Conservation (phyloP, 2,888 invertebrate species). For the Sisyra nigra region DNA sequence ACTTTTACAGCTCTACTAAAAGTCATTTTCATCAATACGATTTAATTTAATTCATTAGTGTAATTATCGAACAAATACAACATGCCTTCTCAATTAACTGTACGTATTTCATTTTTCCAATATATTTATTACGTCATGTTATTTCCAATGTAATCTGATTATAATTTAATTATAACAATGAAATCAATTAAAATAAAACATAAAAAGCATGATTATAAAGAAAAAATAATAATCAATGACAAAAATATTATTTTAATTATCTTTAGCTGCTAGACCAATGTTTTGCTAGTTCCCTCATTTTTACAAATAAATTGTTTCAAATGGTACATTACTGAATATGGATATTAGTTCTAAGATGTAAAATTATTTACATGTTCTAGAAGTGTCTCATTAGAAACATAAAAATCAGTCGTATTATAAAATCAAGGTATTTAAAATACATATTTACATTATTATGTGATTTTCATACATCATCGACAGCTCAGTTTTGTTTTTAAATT, state of each 20-base stretch:
- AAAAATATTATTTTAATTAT: conserved; percentile 1
- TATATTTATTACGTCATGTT: too few species aligned
- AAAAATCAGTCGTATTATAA: conserved; percentile 1
- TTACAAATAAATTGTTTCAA: conserved; percentile 4
- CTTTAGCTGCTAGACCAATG: conserved; percentile 6
- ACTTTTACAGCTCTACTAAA: too few species aligned
- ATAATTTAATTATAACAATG: too few species aligned
- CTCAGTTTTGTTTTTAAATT: conserved; percentile 8
- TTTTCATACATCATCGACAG: conserved; percentile 9
- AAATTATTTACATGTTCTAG: conserved; percentile 2
- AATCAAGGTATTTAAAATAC: conserved; percentile 1
- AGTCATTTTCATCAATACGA: too few species aligned
- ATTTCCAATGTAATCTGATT: too few species aligned
- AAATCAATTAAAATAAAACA: too few species aligned
- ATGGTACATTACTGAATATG: conserved; percentile 1
- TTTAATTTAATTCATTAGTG: too few species aligned
- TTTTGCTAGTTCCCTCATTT: conserved; percentile 4
- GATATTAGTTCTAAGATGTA: neutral
- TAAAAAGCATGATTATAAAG: too few species aligned
- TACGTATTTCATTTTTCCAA: too few species aligned
- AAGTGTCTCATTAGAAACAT: conserved; percentile 4
- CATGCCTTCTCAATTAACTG: too few species aligned
- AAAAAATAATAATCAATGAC: neutral
- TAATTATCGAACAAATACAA: too few species aligned
- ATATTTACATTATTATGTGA: conserved; percentile 8